Percentiles rank a stretch among this genome's conserved stretches.
phyloP scores from a whole-genome alignment of 2,113 vertebrate species.

The Cygnus buccinator region DNA sequence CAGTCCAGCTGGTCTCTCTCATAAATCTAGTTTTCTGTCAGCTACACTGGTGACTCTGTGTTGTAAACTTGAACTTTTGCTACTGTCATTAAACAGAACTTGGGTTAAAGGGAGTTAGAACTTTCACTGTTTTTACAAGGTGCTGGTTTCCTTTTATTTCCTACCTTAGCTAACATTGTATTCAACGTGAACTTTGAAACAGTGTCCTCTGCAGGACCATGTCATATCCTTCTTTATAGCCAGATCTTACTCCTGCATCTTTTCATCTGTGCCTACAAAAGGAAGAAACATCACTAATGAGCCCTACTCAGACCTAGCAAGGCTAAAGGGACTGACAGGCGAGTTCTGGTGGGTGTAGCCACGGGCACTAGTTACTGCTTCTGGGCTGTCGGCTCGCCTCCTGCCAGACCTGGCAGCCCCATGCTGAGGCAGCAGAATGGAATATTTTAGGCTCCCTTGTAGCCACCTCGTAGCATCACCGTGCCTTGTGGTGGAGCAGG shows the following conservation, averaged over 20 bases:
- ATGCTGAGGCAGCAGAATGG: background rate
- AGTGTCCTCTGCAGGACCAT: background rate
- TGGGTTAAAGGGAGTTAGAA: background rate
- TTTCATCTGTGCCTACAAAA: background rate
- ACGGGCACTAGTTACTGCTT: background rate
- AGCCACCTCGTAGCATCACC: too few relatives aligned
- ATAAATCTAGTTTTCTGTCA: conserved; percentile 18
- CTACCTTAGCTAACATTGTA: background rate
- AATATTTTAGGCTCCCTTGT: background rate
- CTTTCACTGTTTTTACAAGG: background rate
- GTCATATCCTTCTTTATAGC: background rate
- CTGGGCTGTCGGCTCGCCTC: background rate
- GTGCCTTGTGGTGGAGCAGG: too few relatives aligned
- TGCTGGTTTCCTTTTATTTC: background rate
- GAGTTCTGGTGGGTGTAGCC: background rate
- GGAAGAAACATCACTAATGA: background rate
- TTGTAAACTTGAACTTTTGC: conserved; percentile 1
- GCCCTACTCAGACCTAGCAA: background rate
- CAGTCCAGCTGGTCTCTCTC: background rate
- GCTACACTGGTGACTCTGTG: background rate
- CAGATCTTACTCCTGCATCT: background rate
- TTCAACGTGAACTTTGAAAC: conserved; percentile 27
- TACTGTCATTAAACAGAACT: background rate
- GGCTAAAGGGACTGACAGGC: background rate
- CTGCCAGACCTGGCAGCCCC: rapidly evolving